Evolutionary conservation across 2,888 invertebrate species (phyloP).

Genomic region (Tipula confusa): DNA sequence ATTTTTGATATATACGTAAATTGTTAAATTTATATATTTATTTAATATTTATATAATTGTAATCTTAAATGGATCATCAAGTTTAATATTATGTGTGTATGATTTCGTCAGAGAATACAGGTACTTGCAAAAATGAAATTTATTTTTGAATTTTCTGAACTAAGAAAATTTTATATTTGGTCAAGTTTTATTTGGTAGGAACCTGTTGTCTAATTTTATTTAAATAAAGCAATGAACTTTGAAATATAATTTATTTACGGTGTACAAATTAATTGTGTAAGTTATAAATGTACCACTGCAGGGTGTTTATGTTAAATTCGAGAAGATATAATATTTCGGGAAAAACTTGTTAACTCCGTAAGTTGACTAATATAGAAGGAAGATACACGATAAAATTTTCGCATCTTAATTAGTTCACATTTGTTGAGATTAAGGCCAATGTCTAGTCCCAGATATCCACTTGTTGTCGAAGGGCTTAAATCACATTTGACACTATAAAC

Average conservation of each 20-base stretch:
- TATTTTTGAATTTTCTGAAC: background rate
- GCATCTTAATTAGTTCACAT: too few relatives aligned
- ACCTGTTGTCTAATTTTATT: background rate
- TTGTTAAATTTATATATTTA: background rate
- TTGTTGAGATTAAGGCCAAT: too few relatives aligned
- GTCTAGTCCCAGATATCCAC: too few relatives aligned
- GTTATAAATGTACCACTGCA: too few relatives aligned
- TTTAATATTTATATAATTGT: background rate
- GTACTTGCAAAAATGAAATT: background rate
- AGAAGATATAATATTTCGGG: too few relatives aligned
- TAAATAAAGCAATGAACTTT: background rate
- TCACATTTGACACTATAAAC: too few relatives aligned
- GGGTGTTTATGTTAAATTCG: too few relatives aligned
- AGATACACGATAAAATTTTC: too few relatives aligned
- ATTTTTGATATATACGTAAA: background rate
- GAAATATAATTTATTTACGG: background rate
- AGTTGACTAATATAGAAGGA: too few relatives aligned
- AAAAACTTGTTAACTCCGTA: too few relatives aligned
- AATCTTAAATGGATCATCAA: slow-evolving; percentile 16
- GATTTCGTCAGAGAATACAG: background rate
- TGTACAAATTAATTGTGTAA: background rate
- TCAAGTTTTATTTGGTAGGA: background rate
- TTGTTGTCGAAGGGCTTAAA: too few relatives aligned
- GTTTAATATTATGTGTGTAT: background rate
- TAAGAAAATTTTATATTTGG: background rate